Conservation (phyloP, 2,113 vertebrate genomes). For the Podocnemis expansa region DNA sequence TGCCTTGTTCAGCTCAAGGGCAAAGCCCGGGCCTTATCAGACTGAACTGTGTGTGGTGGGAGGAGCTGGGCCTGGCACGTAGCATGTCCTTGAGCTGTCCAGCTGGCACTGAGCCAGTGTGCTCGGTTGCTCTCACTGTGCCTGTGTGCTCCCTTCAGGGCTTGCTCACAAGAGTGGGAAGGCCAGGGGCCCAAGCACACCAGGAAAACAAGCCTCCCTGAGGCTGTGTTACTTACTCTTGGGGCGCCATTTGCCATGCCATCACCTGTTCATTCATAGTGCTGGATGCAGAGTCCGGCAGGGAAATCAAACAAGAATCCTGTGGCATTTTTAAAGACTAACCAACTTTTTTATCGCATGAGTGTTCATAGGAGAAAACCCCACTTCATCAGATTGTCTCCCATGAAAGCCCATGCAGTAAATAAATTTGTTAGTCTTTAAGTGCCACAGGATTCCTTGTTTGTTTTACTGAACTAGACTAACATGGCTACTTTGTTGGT, state of each 20-base stretch:
- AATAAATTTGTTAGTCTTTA: too few species aligned
- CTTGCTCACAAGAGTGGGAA: background rate
- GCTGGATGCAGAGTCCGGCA: background rate
- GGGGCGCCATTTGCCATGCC: background rate
- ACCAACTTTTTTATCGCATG: too few species aligned
- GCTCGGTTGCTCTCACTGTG: too few species aligned
- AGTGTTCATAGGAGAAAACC: too few species aligned
- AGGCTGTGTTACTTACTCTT: background rate
- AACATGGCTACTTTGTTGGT: too few species aligned
- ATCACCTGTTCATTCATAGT: background rate
- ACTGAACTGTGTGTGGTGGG: background rate
- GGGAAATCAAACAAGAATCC: too few species aligned
- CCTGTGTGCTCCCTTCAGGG: background rate
- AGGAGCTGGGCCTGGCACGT: background rate
- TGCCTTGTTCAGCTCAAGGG: background rate
- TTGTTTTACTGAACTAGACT: too few species aligned
- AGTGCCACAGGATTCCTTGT: too few species aligned
- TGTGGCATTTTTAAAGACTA: too few species aligned
- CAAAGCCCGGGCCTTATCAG: background rate
- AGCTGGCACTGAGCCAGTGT: background rate
- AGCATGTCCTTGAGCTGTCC: background rate
- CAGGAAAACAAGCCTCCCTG: background rate
- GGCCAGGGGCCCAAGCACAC: background rate
- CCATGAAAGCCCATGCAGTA: too few species aligned
- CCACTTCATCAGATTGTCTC: too few species aligned